These are phyloP conservation scores for Lissocephala sabroskyi DNA, from an alignment of 2,888 invertebrate genomes.

Conservation along the genomic window DNA sequence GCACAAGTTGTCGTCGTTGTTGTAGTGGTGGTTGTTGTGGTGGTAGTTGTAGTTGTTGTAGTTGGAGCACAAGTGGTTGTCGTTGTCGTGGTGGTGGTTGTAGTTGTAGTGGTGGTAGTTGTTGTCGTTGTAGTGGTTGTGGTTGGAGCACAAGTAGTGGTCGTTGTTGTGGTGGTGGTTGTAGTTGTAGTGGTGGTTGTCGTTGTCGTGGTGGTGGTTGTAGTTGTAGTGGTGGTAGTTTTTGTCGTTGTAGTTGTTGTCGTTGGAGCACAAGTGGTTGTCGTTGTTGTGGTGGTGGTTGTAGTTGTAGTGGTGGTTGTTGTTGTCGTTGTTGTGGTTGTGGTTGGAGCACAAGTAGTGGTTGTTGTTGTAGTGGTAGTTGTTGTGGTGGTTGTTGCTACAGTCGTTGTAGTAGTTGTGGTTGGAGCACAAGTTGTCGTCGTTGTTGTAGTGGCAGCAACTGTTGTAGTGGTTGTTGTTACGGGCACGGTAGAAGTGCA, in stretches of 20 bases:
- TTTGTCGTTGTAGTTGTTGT: background rate
- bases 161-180: slow-evolving; percentile 1
- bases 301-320: background rate
- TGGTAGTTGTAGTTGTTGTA: background rate
- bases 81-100: background rate
- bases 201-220: slow-evolving; percentile 8
- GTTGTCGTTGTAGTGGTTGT: background rate
- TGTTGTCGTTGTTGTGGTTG: slow-evolving; percentile 5
- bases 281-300: background rate
- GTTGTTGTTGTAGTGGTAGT: background rate
- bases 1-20: background rate
- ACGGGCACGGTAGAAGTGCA: background rate
- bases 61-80: background rate
- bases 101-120: background rate
- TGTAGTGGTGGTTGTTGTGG: background rate
- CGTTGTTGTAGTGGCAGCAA: background rate
- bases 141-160: slow-evolving; percentile 5
- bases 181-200: slow-evolving; percentile 8
- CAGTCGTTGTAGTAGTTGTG: slow-evolving; percentile 16
- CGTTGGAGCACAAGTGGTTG: slow-evolving; percentile 1
- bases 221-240: background rate
- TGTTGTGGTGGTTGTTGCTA: slow-evolving; percentile 4
- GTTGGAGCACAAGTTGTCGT: background rate
- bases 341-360: background rate
- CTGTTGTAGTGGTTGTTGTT: slow-evolving; percentile 3